phyloP scores from a whole-genome alignment of 2,113 vertebrate species.

The Spermophilus dauricus region DNA sequence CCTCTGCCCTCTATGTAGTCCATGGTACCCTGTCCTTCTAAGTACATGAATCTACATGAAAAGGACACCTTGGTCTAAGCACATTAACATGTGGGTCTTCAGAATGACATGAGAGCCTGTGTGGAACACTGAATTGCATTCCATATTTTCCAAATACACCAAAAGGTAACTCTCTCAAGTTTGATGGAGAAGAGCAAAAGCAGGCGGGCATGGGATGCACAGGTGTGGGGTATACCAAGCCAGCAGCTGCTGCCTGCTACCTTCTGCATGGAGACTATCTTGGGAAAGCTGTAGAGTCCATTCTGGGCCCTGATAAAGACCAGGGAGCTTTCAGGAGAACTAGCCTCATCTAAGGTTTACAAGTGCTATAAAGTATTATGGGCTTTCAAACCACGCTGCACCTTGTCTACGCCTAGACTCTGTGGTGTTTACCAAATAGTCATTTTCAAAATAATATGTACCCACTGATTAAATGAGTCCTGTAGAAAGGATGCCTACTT shows the following conservation, averaged over 20 bases:
- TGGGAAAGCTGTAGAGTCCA: not conserved
- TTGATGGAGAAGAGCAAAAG: not conserved
- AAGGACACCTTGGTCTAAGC: not conserved
- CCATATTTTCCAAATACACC: slow-evolving; percentile 16
- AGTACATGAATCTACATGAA: not conserved
- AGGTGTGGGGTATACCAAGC: not conserved
- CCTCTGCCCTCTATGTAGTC: not conserved
- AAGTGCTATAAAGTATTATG: not conserved
- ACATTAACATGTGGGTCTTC: not conserved
- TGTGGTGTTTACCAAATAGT: not conserved
- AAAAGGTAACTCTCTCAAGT: not conserved
- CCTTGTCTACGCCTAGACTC: not conserved
- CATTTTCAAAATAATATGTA: not conserved
- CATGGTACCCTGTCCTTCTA: not conserved
- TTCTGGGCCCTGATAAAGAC: not conserved
- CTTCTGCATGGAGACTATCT: not conserved
- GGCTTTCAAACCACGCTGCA: not conserved
- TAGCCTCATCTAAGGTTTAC: not conserved
- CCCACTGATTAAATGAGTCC: not conserved
- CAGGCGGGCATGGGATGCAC: not conserved
- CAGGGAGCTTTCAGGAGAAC: not conserved
- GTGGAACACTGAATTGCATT: not conserved
- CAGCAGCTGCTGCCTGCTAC: not conserved
- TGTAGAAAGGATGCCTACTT: not conserved
- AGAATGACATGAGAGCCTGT: not conserved